Evolutionary conservation across 1,140 invertebrate genomes (phyloP).

Genomic region (Bombyx mori): DNA sequence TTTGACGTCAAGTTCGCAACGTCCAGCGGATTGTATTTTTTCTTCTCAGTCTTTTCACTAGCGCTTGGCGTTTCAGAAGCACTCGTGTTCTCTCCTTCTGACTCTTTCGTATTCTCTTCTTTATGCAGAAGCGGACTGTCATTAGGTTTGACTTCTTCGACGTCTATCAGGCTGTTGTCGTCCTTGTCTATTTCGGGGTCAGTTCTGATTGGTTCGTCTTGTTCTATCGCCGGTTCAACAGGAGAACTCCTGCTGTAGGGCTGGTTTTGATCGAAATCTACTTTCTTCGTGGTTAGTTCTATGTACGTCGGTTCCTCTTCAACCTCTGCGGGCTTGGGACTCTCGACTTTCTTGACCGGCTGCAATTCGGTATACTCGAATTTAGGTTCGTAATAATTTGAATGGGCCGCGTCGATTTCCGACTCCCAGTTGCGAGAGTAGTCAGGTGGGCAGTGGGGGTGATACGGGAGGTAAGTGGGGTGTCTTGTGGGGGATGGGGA

Average conservation of each 20-base stretch:
- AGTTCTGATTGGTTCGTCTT: slow-evolving; percentile 50
- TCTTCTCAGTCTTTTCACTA: slow-evolving; percentile 55
- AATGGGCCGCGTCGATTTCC: slow-evolving; percentile 64
- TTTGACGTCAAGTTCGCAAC: slow-evolving; percentile 78
- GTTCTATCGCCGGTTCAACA: slow-evolving; percentile 44
- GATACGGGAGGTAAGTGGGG: slow-evolving; percentile 51
- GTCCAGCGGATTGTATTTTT: slow-evolving; percentile 77
- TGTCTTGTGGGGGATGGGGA: slow-evolving; percentile 72
- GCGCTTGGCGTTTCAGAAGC: slow-evolving; percentile 31
- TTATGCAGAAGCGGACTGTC: slow-evolving; percentile 42
- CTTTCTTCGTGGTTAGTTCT: slow-evolving; percentile 55
- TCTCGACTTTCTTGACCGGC: slow-evolving; percentile 55
- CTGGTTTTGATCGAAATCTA: slow-evolving; percentile 35
- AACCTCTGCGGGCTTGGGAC: slow-evolving; percentile 37
- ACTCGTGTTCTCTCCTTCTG: slow-evolving; percentile 48
- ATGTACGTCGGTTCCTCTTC: slow-evolving; percentile 64
- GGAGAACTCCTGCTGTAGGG: slow-evolving; percentile 43
- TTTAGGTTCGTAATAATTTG: slow-evolving; percentile 58
- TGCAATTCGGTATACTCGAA: slow-evolving; percentile 58
- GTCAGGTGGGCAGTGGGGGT: slow-evolving; percentile 56
- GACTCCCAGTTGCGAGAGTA: slow-evolving; percentile 68
- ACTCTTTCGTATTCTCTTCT: slow-evolving; percentile 31
- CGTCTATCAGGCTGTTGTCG: slow-evolving; percentile 56
- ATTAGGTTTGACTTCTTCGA: slow-evolving; percentile 45
- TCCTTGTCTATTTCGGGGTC: slow-evolving; percentile 63